Percentiles rank a stretch among this genome's conserved stretches.
These are phyloP conservation scores for Megalonaias nervosa DNA, from an alignment of 1,140 invertebrate genomes.

Conservation along the genomic window DNA sequence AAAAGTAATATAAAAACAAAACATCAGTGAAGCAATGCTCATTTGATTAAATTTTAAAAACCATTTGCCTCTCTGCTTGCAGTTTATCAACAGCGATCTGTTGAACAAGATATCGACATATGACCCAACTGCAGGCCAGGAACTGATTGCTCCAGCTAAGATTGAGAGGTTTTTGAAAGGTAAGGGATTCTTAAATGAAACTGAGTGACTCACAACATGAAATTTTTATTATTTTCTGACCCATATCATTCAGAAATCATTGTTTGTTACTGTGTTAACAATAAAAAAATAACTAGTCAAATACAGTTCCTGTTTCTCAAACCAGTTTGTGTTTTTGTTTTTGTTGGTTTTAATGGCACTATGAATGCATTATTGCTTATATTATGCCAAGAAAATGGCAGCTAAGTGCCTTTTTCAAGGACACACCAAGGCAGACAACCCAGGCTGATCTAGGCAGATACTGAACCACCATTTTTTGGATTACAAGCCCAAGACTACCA, in stretches of 20 bases:
- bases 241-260: neutral
- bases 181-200: constrained; percentile 21
- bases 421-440: too few species aligned
- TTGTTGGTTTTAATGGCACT: neutral
- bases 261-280: neutral
- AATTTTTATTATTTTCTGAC: neutral
- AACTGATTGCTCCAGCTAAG: constrained; percentile 55
- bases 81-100: constrained; percentile 65
- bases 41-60: neutral
- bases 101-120: constrained; percentile 62
- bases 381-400: too few species aligned
- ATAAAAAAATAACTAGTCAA: neutral
- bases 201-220: neutral
- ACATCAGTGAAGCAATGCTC: neutral
- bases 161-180: constrained; percentile 61
- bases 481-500: too few species aligned
- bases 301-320: neutral
- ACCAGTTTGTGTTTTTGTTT: neutral
- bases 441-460: neutral
- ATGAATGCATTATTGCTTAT: too few species aligned
- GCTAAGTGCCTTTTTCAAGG: too few species aligned
- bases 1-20: neutral
- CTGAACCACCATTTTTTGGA: too few species aligned
- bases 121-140: constrained; percentile 62
- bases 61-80: constrained; percentile 30